Conservation (phyloP, 2,113 vertebrate species). For the Hepsetus odoe region DNA sequence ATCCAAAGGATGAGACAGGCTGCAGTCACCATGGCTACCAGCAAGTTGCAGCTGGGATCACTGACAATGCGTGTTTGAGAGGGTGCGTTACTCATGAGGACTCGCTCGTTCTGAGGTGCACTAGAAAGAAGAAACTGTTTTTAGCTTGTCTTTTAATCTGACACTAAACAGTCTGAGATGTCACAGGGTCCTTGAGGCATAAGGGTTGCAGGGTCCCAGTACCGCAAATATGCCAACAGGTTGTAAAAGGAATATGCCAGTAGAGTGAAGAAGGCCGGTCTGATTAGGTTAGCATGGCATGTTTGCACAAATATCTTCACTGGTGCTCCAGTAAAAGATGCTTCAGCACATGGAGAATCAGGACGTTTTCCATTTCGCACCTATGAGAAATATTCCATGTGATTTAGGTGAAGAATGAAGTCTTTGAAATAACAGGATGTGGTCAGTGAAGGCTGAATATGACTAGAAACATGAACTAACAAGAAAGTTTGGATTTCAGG, state of each 20-base stretch:
- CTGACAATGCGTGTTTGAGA: neutral
- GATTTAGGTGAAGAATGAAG: too few species aligned
- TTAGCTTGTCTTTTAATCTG: neutral
- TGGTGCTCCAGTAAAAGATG: too few species aligned
- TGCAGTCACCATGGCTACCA: conserved; percentile 36
- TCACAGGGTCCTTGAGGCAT: too few species aligned
- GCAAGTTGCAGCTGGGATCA: conserved; percentile 31
- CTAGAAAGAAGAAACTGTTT: neutral
- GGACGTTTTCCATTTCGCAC: too few species aligned
- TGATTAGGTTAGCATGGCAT: neutral
- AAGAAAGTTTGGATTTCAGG: too few species aligned
- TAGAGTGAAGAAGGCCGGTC: too few species aligned
- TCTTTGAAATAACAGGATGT: too few species aligned
- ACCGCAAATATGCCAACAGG: neutral
- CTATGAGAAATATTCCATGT: too few species aligned
- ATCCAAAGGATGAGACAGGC: conserved; percentile 38
- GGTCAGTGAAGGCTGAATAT: too few species aligned
- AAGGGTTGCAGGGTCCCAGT: neutral
- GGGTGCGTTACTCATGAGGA: neutral
- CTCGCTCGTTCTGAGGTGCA: neutral
- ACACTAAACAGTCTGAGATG: neutral
- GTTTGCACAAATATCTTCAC: too few species aligned
- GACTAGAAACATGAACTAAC: too few species aligned
- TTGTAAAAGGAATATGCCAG: neutral
- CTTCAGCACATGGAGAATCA: too few species aligned